Evolutionary conservation across 2,888 invertebrate species (phyloP), one percentile per base, ranked within the genome.

Genomic region (Spisula solida): DNA sequence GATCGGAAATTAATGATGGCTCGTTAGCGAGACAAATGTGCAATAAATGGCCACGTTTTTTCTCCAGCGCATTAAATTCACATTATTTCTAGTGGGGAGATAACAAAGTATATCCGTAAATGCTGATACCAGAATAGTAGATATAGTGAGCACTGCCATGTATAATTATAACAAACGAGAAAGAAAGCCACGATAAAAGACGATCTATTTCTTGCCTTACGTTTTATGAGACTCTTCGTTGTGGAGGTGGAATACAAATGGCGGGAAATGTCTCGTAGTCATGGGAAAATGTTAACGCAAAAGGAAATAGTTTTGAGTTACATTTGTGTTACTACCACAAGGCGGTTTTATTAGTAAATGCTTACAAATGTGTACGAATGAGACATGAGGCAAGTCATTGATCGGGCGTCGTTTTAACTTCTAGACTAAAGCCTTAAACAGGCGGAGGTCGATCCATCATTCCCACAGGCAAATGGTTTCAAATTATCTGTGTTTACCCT

Each of bases 61-160:
- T 10, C 60, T 25, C 14, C 4, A 25, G 60, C 60, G 6, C 60
- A 66, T 66, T 66, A 66, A 66, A 25, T 66, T 25, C 10, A 25
- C 60, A 66, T 66, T 66, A 66, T 25, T 66, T 66, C 60, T 66
- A 10, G 60, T 5, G 25, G 10, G 60, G 25, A 66, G 60, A 66
- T 66, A 66, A 25, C 60, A 25, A 25, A 25, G 60, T 66, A 66
- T 66, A 66, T 66, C 60, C 60, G 60, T 25, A 66, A 66, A 25
- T 0, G 6, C 60, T 25, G 60, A 66, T 66, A 66, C 25, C 25
- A 25, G n/a, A n/a, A 25, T 66, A 25, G 20, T 66, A 20, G 10
- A 66, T 66, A 20, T 6, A 66, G 25, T 25, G 4, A 56, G 5
- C 10, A 25, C n/a, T 5, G 60, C 25, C 25, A 66, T 25, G 25